phyloP scores from a whole-genome alignment of 1,140 invertebrate species.

The Manduca sexta region DNA sequence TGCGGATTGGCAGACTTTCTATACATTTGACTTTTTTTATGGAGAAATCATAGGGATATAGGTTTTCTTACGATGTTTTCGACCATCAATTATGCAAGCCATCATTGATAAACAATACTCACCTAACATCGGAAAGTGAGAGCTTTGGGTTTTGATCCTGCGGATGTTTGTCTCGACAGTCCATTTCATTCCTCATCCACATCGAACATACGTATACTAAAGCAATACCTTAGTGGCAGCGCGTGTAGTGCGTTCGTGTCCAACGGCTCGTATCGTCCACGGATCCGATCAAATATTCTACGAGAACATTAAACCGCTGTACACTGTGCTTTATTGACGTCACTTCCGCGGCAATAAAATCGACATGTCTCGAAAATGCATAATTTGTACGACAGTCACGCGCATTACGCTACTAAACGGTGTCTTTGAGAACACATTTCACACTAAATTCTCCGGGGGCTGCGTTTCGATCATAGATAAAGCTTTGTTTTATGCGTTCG shows the following conservation, averaged over 20 bases:
- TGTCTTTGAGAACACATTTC: conserved; percentile 68
- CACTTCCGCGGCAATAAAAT: conserved; percentile 69
- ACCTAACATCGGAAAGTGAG: too few relatives aligned
- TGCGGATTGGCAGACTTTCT: too few relatives aligned
- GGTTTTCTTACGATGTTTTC: too few relatives aligned
- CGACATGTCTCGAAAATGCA: conserved; percentile 67
- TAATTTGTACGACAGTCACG: conserved; percentile 69
- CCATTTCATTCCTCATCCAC: too few relatives aligned
- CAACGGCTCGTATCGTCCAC: conserved; percentile 36
- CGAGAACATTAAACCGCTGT: conserved; percentile 59
- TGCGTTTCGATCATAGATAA: conserved; percentile 60
- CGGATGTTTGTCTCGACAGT: too few relatives aligned
- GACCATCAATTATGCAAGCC: too few relatives aligned
- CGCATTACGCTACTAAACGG: conserved; percentile 66
- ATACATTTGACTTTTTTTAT: too few relatives aligned
- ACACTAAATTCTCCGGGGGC: conserved; percentile 58
- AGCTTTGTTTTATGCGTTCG: conserved; percentile 63
- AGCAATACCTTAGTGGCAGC: too few relatives aligned
- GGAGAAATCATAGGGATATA: too few relatives aligned
- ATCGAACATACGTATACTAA: too few relatives aligned
- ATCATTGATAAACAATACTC: too few relatives aligned
- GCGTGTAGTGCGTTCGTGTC: conserved; percentile 32
- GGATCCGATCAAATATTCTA: conserved; percentile 57
- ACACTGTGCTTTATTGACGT: conserved; percentile 66
- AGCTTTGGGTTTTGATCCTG: too few relatives aligned